phyloP scores from a whole-genome alignment of 2,113 vertebrate species.

The Okapia johnstoni region DNA sequence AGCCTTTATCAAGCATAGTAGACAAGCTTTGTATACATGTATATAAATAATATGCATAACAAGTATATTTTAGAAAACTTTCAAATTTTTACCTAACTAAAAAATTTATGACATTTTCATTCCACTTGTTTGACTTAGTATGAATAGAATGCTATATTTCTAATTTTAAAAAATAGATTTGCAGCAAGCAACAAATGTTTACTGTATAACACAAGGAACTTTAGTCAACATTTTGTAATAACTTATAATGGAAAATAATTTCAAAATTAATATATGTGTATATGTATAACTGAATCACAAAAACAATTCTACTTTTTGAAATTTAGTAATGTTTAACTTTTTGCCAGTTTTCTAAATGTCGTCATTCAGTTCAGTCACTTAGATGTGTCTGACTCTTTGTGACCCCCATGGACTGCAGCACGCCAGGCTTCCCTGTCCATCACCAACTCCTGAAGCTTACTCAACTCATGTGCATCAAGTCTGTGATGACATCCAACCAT shows the following conservation, averaged over 20 bases:
- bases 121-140: neutral
- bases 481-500: neutral
- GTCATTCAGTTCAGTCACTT: neutral
- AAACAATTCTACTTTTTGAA: neutral
- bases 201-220: neutral
- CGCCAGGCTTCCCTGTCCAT: neutral
- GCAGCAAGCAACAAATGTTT: neutral
- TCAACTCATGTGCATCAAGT: neutral
- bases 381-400: neutral
- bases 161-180: neutral
- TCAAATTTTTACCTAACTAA: neutral
- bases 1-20: neutral
- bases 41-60: neutral
- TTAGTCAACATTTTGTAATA: neutral
- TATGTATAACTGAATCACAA: neutral
- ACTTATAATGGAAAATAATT: neutral
- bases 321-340: neutral
- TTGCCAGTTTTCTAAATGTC: neutral
- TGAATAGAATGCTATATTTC: neutral
- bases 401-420: neutral
- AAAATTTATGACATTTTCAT: neutral
- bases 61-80: neutral
- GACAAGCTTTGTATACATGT: neutral
- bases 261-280: neutral
- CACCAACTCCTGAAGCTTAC: neutral